A percentile compares a stretch with the other conserved stretches of the same genome.
Conservation (phyloP, 2,113 vertebrate genomes). For the Corydoras sp. region DNA sequence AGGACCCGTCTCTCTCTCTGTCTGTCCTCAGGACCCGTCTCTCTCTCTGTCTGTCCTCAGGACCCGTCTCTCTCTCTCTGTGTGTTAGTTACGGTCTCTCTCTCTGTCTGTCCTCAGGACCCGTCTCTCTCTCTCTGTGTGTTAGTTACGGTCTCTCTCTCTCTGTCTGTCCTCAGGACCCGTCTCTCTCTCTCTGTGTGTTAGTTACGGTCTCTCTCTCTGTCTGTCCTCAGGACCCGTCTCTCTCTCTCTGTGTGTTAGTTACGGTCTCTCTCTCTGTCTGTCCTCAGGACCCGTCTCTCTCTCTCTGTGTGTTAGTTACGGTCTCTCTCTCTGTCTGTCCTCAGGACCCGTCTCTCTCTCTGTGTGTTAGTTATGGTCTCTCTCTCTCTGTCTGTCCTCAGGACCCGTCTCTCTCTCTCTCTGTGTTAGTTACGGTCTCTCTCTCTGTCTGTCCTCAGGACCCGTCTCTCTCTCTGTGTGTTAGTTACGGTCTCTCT, state of each 20-base stretch:
- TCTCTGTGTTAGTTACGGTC: constrained; percentile 30
- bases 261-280: not conserved
- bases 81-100: not conserved
- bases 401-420: constrained; percentile 87
- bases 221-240: constrained; percentile 71
- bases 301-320: constrained; percentile 64
- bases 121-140: constrained; percentile 80
- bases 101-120: constrained; percentile 64
- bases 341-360: constrained; percentile 83
- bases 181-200: constrained; percentile 77
- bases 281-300: constrained; percentile 77
- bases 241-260: constrained; percentile 73
- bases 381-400: not conserved
- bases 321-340: not conserved
- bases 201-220: not conserved
- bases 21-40: constrained; percentile 75
- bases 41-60: constrained; percentile 73
- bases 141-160: not conserved
- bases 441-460: constrained; percentile 42
- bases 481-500: not conserved
- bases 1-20: not conserved
- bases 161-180: constrained; percentile 67
- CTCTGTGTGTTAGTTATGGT: constrained; percentile 50
- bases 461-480: constrained; percentile 89
- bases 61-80: constrained; percentile 85